Evolutionary conservation across 2,113 vertebrate species (phyloP).

Genomic region (Puma concolor): DNA sequence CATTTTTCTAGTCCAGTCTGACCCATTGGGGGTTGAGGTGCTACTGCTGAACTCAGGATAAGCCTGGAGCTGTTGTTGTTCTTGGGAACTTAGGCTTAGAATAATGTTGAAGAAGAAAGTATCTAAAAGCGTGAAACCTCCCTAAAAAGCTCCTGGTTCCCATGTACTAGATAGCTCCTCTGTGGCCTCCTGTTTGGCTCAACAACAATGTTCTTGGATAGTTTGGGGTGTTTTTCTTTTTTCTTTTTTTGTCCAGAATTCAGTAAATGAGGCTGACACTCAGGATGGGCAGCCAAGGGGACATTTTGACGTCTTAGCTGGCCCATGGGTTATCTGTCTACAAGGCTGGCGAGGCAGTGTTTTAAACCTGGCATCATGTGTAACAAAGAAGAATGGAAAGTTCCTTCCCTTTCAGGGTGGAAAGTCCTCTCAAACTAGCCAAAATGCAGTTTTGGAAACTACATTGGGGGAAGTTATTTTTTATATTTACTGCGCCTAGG

Average conservation of each 20-base stretch:
- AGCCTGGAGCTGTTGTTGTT: conserved; percentile 16
- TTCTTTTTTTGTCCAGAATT: conserved; percentile 52
- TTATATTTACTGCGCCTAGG: conserved; percentile 67
- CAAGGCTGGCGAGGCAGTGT: not conserved
- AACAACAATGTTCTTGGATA: conserved; percentile 42
- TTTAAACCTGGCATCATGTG: conserved; percentile 49
- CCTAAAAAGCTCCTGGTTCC: conserved; percentile 36
- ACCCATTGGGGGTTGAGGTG: conserved; percentile 51
- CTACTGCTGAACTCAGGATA: conserved; percentile 43
- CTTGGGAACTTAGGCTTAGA: conserved; percentile 18
- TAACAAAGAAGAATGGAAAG: conserved; percentile 14
- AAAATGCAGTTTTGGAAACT: conserved; percentile 68
- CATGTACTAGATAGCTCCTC: conserved; percentile 1
- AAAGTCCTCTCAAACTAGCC: conserved; percentile 67
- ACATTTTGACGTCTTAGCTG: conserved; percentile 9
- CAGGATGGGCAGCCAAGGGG: conserved; percentile 27
- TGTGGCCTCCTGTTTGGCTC: not conserved
- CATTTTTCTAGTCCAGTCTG: conserved; percentile 24
- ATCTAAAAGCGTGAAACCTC: not conserved
- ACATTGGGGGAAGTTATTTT: conserved; percentile 53
- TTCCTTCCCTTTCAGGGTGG: conserved; percentile 61
- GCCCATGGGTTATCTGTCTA: not conserved
- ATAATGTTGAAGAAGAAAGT: conserved; percentile 18
- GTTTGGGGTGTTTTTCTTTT: not conserved
- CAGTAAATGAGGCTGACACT: conserved; percentile 40